Conservation (phyloP, 2,888 invertebrate genomes). For the Nineta flava region DNA sequence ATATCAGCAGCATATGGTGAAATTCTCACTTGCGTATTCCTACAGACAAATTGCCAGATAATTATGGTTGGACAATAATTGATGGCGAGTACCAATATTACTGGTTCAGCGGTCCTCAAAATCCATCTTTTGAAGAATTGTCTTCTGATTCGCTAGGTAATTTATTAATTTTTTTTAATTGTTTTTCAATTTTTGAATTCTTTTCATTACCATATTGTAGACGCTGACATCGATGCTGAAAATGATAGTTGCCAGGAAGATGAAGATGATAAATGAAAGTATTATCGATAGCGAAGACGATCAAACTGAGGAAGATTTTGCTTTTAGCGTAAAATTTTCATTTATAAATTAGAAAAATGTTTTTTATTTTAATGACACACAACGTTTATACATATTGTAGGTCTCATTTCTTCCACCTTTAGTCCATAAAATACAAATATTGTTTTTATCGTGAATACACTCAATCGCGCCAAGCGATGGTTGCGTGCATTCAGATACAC, state of each 20-base stretch:
- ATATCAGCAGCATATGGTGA: constrained; percentile 4
- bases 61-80: constrained; percentile 11
- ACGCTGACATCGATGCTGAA: no score
- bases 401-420: no score
- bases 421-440: no score
- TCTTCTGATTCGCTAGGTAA: constrained; percentile 8
- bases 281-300: neutral
- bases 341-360: no score
- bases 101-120: constrained; percentile 10
- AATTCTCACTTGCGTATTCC: constrained; percentile 1
- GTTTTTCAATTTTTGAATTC: neutral
- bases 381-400: no score
- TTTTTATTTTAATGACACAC: no score
- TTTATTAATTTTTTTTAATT: constrained; percentile 6
- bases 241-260: neutral
- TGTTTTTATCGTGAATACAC: no score
- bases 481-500: no score
- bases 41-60: constrained; percentile 6
- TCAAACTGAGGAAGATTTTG: no score
- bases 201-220: neutral
- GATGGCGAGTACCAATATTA: constrained; percentile 10
- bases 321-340: no score
- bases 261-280: neutral
- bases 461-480: no score
- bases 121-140: constrained; percentile 6